These are phyloP conservation scores for Lerista edwardsae DNA, from an alignment of 2,797 vertebrate species.

Conservation along the genomic window DNA sequence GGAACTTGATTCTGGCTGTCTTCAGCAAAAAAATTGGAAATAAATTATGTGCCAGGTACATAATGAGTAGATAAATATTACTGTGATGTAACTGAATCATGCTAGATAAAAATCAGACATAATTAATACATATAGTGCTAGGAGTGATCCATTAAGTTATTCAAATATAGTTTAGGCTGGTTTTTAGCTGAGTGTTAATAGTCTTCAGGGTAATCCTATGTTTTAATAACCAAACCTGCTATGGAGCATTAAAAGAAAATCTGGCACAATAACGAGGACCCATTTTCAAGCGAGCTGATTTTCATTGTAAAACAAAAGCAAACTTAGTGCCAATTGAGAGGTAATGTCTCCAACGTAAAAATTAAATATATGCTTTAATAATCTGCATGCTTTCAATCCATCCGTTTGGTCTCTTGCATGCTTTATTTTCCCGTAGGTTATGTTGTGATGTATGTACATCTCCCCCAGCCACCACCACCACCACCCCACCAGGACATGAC, in stretches of 20 bases:
- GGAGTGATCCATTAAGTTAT: conserved; percentile 45
- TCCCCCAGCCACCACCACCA: background rate
- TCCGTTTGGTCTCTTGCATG: background rate
- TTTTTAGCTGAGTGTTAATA: conserved; percentile 37
- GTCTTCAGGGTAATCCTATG: conserved; percentile 42
- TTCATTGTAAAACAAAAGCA: conserved; percentile 17
- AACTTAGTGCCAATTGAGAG: conserved; percentile 28
- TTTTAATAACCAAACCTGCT: conserved; percentile 60
- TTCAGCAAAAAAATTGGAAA: background rate
- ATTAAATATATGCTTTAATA: rapidly evolving
- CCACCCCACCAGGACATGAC: too few relatives aligned
- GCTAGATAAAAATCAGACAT: conserved; percentile 42
- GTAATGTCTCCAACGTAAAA: conserved; percentile 9
- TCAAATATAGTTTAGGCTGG: conserved; percentile 19
- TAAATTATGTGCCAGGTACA: background rate
- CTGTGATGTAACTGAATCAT: conserved; percentile 46
- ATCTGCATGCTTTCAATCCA: conserved; percentile 26
- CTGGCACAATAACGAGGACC: conserved; percentile 20
- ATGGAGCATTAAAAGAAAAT: conserved; percentile 1
- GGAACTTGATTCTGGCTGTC: background rate
- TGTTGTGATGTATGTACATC: rapidly evolving
- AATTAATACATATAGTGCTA: conserved; percentile 15
- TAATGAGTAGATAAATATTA: background rate
- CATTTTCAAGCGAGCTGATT: background rate
- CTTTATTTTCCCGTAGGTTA: rapidly evolving